Evolutionary conservation across 2,888 invertebrate species (phyloP).

Genomic region (Hesperia comma): DNA sequence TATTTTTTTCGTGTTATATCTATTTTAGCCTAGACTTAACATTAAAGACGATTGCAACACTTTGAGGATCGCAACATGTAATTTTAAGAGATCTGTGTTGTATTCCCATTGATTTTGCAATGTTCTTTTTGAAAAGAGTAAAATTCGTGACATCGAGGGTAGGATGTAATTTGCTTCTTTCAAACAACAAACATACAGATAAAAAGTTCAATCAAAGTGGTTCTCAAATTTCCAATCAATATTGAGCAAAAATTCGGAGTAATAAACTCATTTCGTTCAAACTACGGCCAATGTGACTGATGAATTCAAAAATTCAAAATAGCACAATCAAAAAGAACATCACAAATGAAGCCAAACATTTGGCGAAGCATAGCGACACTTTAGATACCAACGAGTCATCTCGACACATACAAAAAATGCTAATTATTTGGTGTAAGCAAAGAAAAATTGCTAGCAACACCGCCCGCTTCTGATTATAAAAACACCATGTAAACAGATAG

Average conservation of each 20-base stretch:
- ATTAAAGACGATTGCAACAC: constrained; percentile 76
- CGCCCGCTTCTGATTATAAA: constrained; percentile 36
- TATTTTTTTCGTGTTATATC: constrained; percentile 68
- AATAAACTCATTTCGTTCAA: no score
- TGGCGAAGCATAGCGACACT: constrained; percentile 54
- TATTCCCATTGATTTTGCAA: constrained; percentile 53
- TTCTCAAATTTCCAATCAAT: background rate
- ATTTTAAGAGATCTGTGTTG: constrained; percentile 72
- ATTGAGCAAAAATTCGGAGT: constrained; percentile 9
- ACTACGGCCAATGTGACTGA: background rate
- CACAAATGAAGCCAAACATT: constrained; percentile 61
- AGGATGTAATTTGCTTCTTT: constrained; percentile 12
- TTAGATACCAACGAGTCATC: constrained; percentile 40
- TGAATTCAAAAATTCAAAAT: background rate
- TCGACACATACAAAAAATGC: constrained; percentile 50
- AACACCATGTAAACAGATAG: background rate
- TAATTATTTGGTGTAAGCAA: constrained; percentile 63
- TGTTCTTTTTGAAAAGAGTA: constrained; percentile 56
- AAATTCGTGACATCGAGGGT: constrained; percentile 29
- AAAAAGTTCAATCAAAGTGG: constrained; percentile 11
- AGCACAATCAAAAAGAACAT: constrained; percentile 63
- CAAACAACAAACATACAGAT: background rate
- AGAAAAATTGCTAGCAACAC: constrained; percentile 51
- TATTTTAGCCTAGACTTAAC: constrained; percentile 74
- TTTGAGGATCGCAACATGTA: constrained; percentile 76